Base-by-base conservation (phyloP, 2,888 invertebrate genomes). In the Drosophila koepferae region DNA sequence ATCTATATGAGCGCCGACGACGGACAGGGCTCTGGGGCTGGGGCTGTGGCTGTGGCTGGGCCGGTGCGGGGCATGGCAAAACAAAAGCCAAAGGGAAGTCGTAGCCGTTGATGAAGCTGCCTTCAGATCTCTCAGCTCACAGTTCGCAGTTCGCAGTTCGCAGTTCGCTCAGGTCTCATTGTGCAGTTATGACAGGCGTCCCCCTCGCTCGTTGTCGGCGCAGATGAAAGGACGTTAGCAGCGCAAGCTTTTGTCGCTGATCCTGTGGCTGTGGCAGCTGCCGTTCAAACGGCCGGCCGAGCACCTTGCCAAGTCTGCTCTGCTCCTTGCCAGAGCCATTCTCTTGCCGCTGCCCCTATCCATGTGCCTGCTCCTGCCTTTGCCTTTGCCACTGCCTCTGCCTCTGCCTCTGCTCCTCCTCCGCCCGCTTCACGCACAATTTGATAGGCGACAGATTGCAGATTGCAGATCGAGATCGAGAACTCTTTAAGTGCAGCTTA, bases 161-260 rank as follows among this genome's bases (percentile, higher is more conserved):
- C 49, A 36, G 36, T 4, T 36, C 28, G 28, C 38, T 14, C 38
- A 38, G 38, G 14, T 38, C 38, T 8, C 28, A 54, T 90, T 84
- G 88, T 91, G 82, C 80, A 82, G 81, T 89, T 89, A 91, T 92
- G 91, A 91, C 92, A 91, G 85, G 86, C 91, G 92, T 90, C 91
- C 92, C 90, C 83, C 82, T 72, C 7, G 48, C 54, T 28, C n/a
- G 40, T 9, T 14, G 66, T 65, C 61, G 66, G 72, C 9, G 14
- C 31, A 34, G 38, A 61, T 80, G 80, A 77, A 77, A 77, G 77
- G 66, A 18, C 55, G 7, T 16, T 3, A 38, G 23, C 14, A 40
- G 16, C 44, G 46, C 46, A 79, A 77, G 77, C 77, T 77, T 80
- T 80, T 74, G 75, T 71, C 44, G n/a, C 23, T 40, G 53, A 72